Percentiles rank a stretch among this genome's conserved stretches.
Conservation (phyloP, 1,140 invertebrate genomes). For the Stratiolaelaps scimitus region DNA sequence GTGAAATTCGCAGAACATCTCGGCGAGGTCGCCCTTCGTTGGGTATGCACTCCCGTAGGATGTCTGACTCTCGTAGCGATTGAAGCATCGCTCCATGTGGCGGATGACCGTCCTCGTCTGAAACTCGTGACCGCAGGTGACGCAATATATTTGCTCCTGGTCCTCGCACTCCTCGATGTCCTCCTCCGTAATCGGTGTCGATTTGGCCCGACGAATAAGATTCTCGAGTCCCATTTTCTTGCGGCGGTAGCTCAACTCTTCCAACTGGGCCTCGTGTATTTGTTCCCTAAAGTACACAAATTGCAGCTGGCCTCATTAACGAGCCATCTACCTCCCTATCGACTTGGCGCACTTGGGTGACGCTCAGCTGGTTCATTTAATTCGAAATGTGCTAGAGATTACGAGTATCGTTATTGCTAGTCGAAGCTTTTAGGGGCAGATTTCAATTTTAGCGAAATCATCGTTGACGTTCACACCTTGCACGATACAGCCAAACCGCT, state of each 20-base stretch:
- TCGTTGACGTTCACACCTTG: too few species aligned
- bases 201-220: conserved; percentile 61
- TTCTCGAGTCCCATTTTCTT: conserved; percentile 62
- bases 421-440: too few species aligned
- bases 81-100: conserved; percentile 89
- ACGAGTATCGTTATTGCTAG: too few species aligned
- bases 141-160: conserved; percentile 67
- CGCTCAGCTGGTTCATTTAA: too few species aligned
- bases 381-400: too few species aligned
- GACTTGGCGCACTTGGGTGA: too few species aligned
- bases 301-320: too few species aligned
- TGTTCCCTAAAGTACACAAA: background rate
- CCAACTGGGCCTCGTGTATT: conserved; percentile 42
- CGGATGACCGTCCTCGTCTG: conserved; percentile 67
- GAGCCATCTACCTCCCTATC: too few species aligned
- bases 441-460: too few species aligned
- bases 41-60: conserved; percentile 89
- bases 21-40: conserved; percentile 80
- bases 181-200: conserved; percentile 50
- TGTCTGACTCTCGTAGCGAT: conserved; percentile 92
- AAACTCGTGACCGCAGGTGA: conserved; percentile 89
- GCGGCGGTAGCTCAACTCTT: conserved; percentile 61
- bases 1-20: conserved; percentile 96
- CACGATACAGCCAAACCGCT: too few species aligned
- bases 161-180: conserved; percentile 37